Evolutionary conservation across 2,113 vertebrate species (phyloP), one percentile per base, ranked within the genome.

Genomic region (Rhea americana): DNA sequence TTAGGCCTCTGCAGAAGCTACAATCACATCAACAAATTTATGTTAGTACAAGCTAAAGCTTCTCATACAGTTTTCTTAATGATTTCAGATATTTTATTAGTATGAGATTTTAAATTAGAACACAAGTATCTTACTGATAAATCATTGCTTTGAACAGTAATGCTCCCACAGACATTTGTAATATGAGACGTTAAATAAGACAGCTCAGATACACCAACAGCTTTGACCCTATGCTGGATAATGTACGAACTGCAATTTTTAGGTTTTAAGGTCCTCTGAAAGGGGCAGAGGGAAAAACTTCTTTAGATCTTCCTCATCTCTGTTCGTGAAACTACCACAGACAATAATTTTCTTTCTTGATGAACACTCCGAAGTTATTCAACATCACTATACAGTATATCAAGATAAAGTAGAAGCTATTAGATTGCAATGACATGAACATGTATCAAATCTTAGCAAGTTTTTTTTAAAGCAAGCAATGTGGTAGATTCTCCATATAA

Each of bases 91-190:
- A 32, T 17, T 39, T 12, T 66, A 88, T 35, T 37, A 51, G 17
- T n/a, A 76, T 43, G 10, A 68, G 39, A 50, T 28, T 1, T 68
- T 25, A 87, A 67, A 13, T 28, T 90, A 7, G 1, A 70, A 45
- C 28, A 81, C 17, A 37, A 17, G 51, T 25, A 81, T 22, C 28
- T 30, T 59, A 37, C 9, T 59, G 50, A 9, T 32, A 51, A 72
- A 77, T 18, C 26, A 28, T 1, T 51, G 9, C 18, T 85, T 61
- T 68, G 47, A 76, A 45, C 10, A 80, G 50, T 55, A 83, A 56
- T 28, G 4, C 2, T 24, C 51, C 25, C 83, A 67, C 20, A 43
- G 50, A 43, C 0, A 0, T 8, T 7, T 61, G 4, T 8, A 75
- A 25, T 4, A 72, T 3, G 13, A 53, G 11, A 68, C 62, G 13